A percentile compares a stretch with the other conserved stretches of the same genome.
Conservation (phyloP, 2,888 invertebrate species). For the Litoditis marina region DNA sequence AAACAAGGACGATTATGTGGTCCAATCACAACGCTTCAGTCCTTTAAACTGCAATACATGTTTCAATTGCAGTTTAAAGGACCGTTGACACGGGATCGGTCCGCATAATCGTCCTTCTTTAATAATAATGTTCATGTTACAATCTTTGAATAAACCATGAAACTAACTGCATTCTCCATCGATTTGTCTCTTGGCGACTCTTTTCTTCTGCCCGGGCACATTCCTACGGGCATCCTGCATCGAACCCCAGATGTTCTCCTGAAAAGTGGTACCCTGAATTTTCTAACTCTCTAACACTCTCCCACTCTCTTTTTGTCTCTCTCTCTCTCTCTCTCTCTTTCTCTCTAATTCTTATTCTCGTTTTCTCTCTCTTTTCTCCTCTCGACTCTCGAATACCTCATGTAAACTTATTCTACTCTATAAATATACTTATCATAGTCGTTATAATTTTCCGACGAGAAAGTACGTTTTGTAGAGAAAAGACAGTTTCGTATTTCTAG, state of each 20-base stretch:
- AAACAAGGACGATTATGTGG: too few relatives aligned
- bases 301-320: not conserved
- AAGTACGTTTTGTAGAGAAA: too few relatives aligned
- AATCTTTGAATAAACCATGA: not conserved
- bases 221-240: slow-evolving; percentile 29
- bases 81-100: too few relatives aligned
- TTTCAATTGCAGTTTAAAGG: too few relatives aligned
- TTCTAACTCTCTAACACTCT: not conserved
- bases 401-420: not conserved
- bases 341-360: not conserved
- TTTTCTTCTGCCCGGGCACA: slow-evolving; percentile 21
- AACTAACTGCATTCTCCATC: slow-evolving; percentile 31
- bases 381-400: not conserved
- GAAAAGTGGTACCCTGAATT: slow-evolving; percentile 7
- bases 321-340: slow-evolving; percentile 1
- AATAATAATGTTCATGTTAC: too few relatives aligned
- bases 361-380: not conserved
- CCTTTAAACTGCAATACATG: too few relatives aligned
- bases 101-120: too few relatives aligned
- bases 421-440: too few relatives aligned
- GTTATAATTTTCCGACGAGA: too few relatives aligned
- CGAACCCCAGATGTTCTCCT: slow-evolving; percentile 44
- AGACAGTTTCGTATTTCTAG: too few relatives aligned
- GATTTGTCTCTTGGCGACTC: slow-evolving; percentile 28
- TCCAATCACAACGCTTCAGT: too few relatives aligned